Conservation (phyloP, 2,888 invertebrate species). For the Oscheius onirici region DNA sequence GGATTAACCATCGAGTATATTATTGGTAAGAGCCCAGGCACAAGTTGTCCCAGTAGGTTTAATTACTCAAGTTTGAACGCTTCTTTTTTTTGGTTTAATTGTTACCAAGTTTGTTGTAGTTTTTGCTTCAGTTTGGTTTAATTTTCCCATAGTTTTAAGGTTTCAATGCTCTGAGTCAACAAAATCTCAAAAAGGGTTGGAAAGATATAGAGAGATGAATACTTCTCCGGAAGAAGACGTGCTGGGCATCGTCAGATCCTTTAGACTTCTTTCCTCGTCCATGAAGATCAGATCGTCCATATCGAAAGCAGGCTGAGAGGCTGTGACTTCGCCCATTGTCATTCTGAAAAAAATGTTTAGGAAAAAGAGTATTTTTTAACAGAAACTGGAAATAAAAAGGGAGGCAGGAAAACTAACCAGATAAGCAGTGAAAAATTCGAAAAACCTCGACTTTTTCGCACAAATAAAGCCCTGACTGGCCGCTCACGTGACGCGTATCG, state of each 20-base stretch:
- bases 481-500: constrained; percentile 10
- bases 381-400: too few relatives aligned
- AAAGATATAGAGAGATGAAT: not conserved
- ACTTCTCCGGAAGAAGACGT: constrained; percentile 10
- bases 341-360: not conserved
- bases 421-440: too few relatives aligned
- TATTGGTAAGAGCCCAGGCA: constrained; percentile 2
- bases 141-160: constrained; percentile 19
- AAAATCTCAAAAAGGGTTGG: not conserved
- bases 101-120: constrained; percentile 34
- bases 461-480: too few relatives aligned
- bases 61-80: constrained; percentile 48
- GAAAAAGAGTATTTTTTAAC: too few relatives aligned
- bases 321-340: constrained; percentile 11
- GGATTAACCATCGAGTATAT: not conserved
- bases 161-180: not conserved
- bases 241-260: not conserved
- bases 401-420: not conserved
- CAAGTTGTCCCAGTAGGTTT: constrained; percentile 48
- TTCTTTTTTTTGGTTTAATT: constrained; percentile 11
- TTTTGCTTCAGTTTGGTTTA: constrained; percentile 29
- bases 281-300: constrained; percentile 2
- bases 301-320: not conserved
- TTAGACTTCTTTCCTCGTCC: not conserved
- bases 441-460: not conserved